Evolutionary conservation across 1,140 invertebrate genomes (phyloP).

Genomic region (Pomacea maculata): DNA sequence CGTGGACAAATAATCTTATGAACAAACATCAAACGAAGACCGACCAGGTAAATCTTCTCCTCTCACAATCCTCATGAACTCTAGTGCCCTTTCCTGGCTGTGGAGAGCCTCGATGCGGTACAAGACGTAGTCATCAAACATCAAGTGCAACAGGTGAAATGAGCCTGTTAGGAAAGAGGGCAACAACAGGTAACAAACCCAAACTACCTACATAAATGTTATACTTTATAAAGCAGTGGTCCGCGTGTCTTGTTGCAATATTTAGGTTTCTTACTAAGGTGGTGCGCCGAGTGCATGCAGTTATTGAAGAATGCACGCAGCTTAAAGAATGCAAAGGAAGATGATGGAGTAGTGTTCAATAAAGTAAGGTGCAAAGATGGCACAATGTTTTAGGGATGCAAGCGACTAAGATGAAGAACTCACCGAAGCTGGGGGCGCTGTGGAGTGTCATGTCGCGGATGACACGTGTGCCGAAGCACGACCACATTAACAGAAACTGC

Average conservation of each 20-base stretch:
- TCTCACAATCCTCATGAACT: conserved; percentile 64
- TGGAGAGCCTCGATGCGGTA: conserved; percentile 67
- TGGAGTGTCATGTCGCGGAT: conserved; percentile 70
- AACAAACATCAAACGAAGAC: not conserved
- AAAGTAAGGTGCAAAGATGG: not conserved
- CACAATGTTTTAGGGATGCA: not conserved
- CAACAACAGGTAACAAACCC: too few species aligned
- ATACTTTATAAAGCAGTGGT: too few species aligned
- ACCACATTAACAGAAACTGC: conserved; percentile 69
- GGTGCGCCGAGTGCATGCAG: not conserved
- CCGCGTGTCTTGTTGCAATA: too few species aligned
- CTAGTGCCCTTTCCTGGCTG: conserved; percentile 63
- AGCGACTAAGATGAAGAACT: conserved; percentile 15
- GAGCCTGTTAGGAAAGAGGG: conserved; percentile 61
- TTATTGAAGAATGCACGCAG: not conserved
- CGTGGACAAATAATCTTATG: too few species aligned
- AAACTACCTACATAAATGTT: too few species aligned
- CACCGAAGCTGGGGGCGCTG: conserved; percentile 70
- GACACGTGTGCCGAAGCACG: conserved; percentile 67
- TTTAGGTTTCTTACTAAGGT: not conserved
- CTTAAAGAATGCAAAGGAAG: not conserved
- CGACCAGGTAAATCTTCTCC: conserved; percentile 42
- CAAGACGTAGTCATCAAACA: conserved; percentile 70
- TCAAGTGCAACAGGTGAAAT: conserved; percentile 69
- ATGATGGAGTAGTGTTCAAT: not conserved